These are phyloP conservation scores for Philotrypesis tridentata DNA, from an alignment of 1,140 invertebrate genomes.

Conservation along the genomic window DNA sequence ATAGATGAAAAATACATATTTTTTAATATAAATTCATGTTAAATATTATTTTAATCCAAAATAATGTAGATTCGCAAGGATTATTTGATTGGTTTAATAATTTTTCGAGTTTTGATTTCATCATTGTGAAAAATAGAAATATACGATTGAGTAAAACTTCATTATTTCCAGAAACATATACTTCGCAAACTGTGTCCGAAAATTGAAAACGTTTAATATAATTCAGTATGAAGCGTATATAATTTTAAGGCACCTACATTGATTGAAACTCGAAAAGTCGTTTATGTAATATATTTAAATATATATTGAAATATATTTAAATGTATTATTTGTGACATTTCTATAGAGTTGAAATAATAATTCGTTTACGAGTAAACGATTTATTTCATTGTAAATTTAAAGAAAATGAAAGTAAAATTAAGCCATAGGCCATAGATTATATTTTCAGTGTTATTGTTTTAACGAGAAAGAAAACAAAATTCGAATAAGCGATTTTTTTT, in stretches of 20 bases:
- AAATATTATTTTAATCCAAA: not conserved
- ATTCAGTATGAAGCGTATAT: not conserved
- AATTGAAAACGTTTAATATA: not conserved
- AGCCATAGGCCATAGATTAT: not conserved
- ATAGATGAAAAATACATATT: not conserved
- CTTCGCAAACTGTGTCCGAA: not conserved
- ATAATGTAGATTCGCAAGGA: not conserved
- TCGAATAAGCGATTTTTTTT: constrained; percentile 13
- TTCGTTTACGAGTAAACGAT: not conserved
- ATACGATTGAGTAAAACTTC: not conserved
- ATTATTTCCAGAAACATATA: not conserved
- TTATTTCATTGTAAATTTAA: not conserved
- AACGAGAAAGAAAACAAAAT: not conserved
- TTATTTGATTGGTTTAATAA: not conserved
- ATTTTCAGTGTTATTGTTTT: constrained; percentile 10
- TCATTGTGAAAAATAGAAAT: not conserved
- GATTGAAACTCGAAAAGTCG: too few species aligned
- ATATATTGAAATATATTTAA: not conserved
- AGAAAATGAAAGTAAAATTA: constrained; percentile 5
- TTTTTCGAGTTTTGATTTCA: not conserved
- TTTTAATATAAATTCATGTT: constrained; percentile 2
- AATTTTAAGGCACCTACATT: not conserved
- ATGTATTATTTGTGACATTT: not conserved
- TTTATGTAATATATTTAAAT: not conserved
- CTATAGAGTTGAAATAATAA: not conserved